Base-by-base conservation (phyloP, 2,888 invertebrate genomes). In the Lottia gigantea region DNA sequence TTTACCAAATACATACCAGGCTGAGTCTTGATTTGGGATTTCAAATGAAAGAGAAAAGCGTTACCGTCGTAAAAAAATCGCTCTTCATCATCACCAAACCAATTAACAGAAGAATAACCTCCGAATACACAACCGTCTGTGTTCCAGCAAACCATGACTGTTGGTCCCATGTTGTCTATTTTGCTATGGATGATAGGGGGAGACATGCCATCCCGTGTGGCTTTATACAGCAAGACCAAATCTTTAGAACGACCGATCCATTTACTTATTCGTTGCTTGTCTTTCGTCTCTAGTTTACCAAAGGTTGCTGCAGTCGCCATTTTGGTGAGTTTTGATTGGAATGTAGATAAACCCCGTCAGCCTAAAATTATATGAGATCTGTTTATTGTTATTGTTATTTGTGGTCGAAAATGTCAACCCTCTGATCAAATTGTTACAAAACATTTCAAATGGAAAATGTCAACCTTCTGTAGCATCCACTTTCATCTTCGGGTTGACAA, bases 131-230 rank as follows among this genome's bases (percentile, higher is more conserved):
- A 75, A 14, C 70, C 72, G 12, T 72, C 31, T 0, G 73, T 75
- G 68, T 80, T 76, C 49, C 77, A 79, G 6, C 77, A 16, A 1
- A 79, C 74, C 1, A 77, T 76, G 1, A 80, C 75, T 7, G 78
- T 79, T 0, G 79, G 76, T 4, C 79, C 79, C 70, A 78, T 67
- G 64, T 76, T 74, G 75, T 80, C 69, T 65, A 79, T 79, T 26
- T 70, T 68, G 46, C 70, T 64, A 47, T 80, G 80, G 69, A 80
- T 79, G 8, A 72, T 72, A 15, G 66, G 16, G 4, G 77, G 64
- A 14, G 62, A 40, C 64, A 76, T 75, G 0, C 79, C 79, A 46
- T 80, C 76, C 15, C 73, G 47, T 14, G 73, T 71, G 40, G 74
- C 74, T 46, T 71, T 74, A 68, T 77, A 80, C 40, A 80, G 64